Percentiles rank a stretch among this genome's conserved stretches.
Evolutionary conservation across 2,888 invertebrate genomes (phyloP).

Genomic region (Agriopis marginaria): DNA sequence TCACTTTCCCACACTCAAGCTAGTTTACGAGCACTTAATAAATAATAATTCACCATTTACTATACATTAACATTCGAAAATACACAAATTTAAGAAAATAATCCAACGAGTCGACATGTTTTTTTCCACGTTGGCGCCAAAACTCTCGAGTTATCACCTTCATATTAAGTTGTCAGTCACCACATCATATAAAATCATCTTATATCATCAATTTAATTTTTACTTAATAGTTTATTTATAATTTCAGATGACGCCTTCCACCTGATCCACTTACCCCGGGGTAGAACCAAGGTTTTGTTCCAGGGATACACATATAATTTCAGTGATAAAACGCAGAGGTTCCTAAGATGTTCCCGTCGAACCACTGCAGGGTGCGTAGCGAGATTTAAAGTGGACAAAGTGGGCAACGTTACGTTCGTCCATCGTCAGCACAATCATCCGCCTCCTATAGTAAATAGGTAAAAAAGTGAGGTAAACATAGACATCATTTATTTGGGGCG

Average conservation of each 20-base stretch:
- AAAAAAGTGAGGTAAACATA: not conserved
- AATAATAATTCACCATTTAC: no score
- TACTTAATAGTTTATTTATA: not conserved
- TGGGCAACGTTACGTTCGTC: conserved; percentile 30
- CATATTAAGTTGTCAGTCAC: no score
- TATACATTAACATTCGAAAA: no score
- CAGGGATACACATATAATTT: conserved; percentile 39
- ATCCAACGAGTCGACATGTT: no score
- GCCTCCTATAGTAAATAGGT: conserved; percentile 29
- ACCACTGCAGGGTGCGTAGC: conserved; percentile 42
- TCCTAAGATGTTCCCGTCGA: conserved; percentile 42
- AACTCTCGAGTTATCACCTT: no score
- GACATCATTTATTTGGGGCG: no score
- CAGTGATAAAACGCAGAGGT: conserved; percentile 30
- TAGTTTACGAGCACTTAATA: no score
- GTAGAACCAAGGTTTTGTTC: conserved; percentile 42
- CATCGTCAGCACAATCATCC: conserved; percentile 26
- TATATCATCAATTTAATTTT: not conserved
- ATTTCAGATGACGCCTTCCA: conserved; percentile 21
- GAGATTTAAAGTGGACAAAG: conserved; percentile 43
- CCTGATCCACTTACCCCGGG: conserved; percentile 27
- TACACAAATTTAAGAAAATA: no score
- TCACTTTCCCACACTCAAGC: no score
- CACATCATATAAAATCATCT: no score
- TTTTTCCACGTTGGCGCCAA: no score